Evolutionary conservation across 2,888 invertebrate species (phyloP).

Genomic region (Machimus atricapillus): DNA sequence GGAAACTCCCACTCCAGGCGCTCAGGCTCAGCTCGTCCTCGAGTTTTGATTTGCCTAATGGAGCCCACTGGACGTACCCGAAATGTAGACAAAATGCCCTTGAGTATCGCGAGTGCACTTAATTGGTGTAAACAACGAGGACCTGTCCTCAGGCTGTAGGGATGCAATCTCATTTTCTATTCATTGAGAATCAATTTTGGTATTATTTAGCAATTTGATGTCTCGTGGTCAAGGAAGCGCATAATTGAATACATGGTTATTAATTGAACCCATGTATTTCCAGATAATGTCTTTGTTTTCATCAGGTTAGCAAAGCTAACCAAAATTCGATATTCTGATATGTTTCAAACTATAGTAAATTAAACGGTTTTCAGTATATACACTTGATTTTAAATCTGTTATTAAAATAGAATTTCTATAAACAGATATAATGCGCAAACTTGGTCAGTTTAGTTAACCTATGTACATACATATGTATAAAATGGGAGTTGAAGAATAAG

Average conservation of each 20-base stretch:
- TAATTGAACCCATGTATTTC: neutral
- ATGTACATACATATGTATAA: too few relatives aligned
- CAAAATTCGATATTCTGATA: too few relatives aligned
- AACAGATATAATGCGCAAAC: too few relatives aligned
- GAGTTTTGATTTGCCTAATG: neutral
- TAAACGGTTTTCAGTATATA: too few relatives aligned
- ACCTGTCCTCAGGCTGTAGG: neutral
- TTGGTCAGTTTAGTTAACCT: too few relatives aligned
- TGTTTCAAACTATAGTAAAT: too few relatives aligned
- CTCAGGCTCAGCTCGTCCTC: neutral
- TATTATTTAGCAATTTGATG: neutral
- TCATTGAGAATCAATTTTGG: neutral
- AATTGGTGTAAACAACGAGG: neutral
- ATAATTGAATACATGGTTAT: neutral
- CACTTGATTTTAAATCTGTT: too few relatives aligned
- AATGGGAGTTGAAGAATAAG: too few relatives aligned
- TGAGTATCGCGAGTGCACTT: neutral
- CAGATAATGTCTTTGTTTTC: neutral
- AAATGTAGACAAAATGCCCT: neutral
- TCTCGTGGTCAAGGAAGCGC: neutral
- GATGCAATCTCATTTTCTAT: neutral
- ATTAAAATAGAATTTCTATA: too few relatives aligned
- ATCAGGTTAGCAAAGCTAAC: neutral
- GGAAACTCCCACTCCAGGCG: neutral
- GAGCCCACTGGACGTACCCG: neutral